Conservation (phyloP, 1,140 invertebrate species). For the Stenopsyche tienmushanensis region DNA sequence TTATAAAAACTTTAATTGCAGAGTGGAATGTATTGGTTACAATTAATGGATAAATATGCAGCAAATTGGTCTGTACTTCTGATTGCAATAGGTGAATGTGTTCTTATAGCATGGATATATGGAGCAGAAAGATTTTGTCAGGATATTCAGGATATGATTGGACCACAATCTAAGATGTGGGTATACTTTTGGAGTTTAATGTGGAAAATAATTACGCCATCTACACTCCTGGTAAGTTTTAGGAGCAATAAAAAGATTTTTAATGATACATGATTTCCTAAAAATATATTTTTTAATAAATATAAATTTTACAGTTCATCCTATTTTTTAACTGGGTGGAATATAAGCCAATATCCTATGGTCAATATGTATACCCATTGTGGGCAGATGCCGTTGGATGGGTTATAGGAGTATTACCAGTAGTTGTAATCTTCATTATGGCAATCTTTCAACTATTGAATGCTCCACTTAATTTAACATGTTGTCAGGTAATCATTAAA, state of each 20-base stretch:
- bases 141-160: constrained; percentile 80
- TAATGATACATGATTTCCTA: neutral
- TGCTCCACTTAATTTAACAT: constrained; percentile 56
- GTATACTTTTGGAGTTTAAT: constrained; percentile 77
- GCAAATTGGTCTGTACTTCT: constrained; percentile 83
- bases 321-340: constrained; percentile 82
- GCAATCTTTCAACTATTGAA: constrained; percentile 63
- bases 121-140: constrained; percentile 78
- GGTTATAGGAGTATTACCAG: constrained; percentile 71
- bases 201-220: constrained; percentile 79
- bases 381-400: constrained; percentile 80
- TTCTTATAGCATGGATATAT: constrained; percentile 80
- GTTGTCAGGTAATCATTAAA: constrained; percentile 53
- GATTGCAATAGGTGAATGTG: constrained; percentile 77
- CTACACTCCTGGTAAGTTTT: constrained; percentile 62
- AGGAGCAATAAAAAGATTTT: neutral
- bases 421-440: constrained; percentile 68
- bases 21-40: constrained; percentile 82
- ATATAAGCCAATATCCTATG: constrained; percentile 73
- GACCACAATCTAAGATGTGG: constrained; percentile 67
- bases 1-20: constrained; percentile 45
- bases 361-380: constrained; percentile 71
- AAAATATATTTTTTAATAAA: constrained; percentile 30
- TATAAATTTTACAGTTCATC: constrained; percentile 65
- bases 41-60: constrained; percentile 84